These are phyloP conservation scores for Theocolax elegans DNA, from an alignment of 1,140 invertebrate genomes.

Conservation along the genomic window DNA sequence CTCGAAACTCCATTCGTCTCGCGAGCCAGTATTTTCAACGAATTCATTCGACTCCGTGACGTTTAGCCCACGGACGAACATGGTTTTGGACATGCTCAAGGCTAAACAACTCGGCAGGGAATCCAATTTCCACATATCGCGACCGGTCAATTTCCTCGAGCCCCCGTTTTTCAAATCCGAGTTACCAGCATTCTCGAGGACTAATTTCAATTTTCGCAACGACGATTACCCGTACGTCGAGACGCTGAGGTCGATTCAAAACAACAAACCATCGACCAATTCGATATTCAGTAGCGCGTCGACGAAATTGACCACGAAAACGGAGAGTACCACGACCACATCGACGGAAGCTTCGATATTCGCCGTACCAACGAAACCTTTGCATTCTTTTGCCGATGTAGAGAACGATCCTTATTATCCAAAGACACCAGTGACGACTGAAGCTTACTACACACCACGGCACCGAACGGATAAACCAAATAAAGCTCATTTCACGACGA, in stretches of 20 bases:
- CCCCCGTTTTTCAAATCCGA: constrained; percentile 7
- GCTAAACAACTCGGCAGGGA: neutral
- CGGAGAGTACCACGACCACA: neutral
- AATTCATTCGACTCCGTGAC: neutral
- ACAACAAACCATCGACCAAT: constrained; percentile 10
- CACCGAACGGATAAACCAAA: neutral
- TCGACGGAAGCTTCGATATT: constrained; percentile 51
- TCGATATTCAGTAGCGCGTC: neutral
- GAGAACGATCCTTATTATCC: constrained; percentile 61
- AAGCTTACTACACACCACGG: constrained; percentile 52
- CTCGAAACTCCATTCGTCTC: too few relatives aligned
- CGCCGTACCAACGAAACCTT: constrained; percentile 46
- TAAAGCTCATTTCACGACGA: constrained; percentile 20
- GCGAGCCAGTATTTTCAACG: neutral
- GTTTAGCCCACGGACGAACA: constrained; percentile 1
- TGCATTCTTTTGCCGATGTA: constrained; percentile 44
- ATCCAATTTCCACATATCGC: neutral
- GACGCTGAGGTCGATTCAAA: constrained; percentile 54
- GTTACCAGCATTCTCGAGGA: neutral
- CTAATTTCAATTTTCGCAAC: constrained; percentile 32
- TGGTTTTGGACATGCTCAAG: neutral
- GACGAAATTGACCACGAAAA: neutral
- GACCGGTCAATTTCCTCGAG: constrained; percentile 10
- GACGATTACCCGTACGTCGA: constrained; percentile 52
- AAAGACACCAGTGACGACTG: constrained; percentile 47